Percentiles rank a stretch among this genome's conserved stretches.
These are phyloP conservation scores for Chymomyza caudatula DNA, from an alignment of 2,888 invertebrate species.

Conservation along the genomic window DNA sequence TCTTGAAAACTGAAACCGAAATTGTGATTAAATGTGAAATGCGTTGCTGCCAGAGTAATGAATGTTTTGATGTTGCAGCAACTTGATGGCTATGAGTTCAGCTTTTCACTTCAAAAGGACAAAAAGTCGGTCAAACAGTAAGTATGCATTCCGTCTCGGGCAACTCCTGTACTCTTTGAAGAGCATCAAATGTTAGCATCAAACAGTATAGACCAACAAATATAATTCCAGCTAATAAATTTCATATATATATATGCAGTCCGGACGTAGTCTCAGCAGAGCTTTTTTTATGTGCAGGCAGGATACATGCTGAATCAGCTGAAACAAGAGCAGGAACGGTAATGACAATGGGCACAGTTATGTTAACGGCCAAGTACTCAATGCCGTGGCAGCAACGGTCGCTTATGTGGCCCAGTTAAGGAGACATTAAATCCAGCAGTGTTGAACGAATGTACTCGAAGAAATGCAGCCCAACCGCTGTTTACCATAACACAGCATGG, in stretches of 20 bases:
- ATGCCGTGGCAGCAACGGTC: slow-evolving; percentile 17
- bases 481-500: slow-evolving; percentile 22
- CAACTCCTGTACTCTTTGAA: too few relatives aligned
- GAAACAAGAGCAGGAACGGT: slow-evolving; percentile 18
- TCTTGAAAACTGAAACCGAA: too few relatives aligned
- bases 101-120: too few relatives aligned
- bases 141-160: too few relatives aligned
- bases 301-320: slow-evolving; percentile 53
- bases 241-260: slow-evolving; percentile 52
- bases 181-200: background rate
- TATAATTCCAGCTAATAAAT: slow-evolving; percentile 73
- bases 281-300: slow-evolving; percentile 6
- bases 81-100: too few relatives aligned
- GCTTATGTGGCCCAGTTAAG: slow-evolving; percentile 50
- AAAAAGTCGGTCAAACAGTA: too few relatives aligned
- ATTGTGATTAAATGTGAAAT: too few relatives aligned
- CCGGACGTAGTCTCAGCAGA: slow-evolving; percentile 31
- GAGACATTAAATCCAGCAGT: slow-evolving; percentile 46
- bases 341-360: background rate
- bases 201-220: slow-evolving; percentile 68
- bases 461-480: slow-evolving; percentile 9
- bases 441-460: background rate
- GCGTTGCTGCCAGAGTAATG: too few relatives aligned
- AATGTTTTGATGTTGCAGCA: too few relatives aligned
- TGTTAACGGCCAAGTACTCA: background rate